Conservation (phyloP, 1,140 invertebrate genomes). For the Magallana angulata region DNA sequence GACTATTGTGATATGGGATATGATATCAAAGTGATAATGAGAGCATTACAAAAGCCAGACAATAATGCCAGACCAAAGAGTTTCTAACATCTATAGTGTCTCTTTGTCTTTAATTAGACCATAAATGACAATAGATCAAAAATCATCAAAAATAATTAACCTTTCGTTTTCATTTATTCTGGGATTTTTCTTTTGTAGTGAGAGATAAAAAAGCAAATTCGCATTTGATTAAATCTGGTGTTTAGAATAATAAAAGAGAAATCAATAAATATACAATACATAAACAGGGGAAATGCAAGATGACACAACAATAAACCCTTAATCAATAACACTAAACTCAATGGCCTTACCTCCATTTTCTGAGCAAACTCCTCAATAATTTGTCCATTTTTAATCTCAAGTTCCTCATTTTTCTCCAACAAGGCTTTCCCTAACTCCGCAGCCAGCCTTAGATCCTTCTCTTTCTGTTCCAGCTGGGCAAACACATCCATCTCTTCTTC, state of each 20-base stretch:
- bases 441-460: conserved; percentile 93
- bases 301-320: background rate
- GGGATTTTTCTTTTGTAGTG: background rate
- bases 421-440: conserved; percentile 97
- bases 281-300: background rate
- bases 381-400: conserved; percentile 89
- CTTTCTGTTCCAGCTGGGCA: conserved; percentile 92
- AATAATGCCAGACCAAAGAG: background rate
- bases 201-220: background rate
- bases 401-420: conserved; percentile 95
- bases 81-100: background rate
- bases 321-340: conserved; percentile 6
- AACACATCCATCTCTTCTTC: conserved; percentile 82
- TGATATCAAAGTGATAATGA: background rate
- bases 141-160: conserved; percentile 6
- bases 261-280: background rate
- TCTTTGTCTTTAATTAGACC: background rate
- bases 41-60: background rate
- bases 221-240: background rate
- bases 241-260: background rate
- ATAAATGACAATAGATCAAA: background rate
- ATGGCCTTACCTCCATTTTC: conserved; percentile 91
- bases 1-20: no score
- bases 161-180: background rate
- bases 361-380: conserved; percentile 92